These are phyloP conservation scores for Limnephilus marmoratus DNA, from an alignment of 2,888 invertebrate species.

Conservation along the genomic window DNA sequence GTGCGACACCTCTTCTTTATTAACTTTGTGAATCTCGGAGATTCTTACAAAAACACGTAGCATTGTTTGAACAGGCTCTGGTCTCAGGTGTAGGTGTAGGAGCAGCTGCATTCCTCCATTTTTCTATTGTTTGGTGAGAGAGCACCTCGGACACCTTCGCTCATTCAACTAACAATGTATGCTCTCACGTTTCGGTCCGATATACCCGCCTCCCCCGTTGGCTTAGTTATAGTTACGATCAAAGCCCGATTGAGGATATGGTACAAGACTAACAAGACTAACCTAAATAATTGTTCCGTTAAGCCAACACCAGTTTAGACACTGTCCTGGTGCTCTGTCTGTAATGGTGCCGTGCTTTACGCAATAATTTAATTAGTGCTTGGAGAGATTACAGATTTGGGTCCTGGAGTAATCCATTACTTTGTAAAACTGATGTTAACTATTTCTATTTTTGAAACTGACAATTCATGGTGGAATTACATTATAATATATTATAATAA, in stretches of 20 bases:
- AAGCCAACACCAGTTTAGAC: not conserved
- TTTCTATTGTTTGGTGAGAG: conserved; percentile 40
- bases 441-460: no score
- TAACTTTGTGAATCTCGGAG: conserved; percentile 51
- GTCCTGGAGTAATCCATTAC: not conserved
- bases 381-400: not conserved
- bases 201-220: not conserved
- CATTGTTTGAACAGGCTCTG: conserved; percentile 60
- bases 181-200: conserved; percentile 17
- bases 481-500: no score
- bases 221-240: not conserved
- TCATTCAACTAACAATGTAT: conserved; percentile 46
- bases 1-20: not conserved
- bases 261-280: not conserved
- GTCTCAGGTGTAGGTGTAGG: conserved; percentile 60
- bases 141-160: conserved; percentile 51
- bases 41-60: conserved; percentile 55
- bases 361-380: not conserved
- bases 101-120: conserved; percentile 56
- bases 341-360: not conserved
- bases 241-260: not conserved
- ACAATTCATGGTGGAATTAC: no score
- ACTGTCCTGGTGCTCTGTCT: no score
- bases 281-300: not conserved
- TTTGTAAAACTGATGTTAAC: not conserved